These are phyloP conservation scores for Hiodon tergisus DNA, from an alignment of 2,113 vertebrate species.

Conservation along the genomic window DNA sequence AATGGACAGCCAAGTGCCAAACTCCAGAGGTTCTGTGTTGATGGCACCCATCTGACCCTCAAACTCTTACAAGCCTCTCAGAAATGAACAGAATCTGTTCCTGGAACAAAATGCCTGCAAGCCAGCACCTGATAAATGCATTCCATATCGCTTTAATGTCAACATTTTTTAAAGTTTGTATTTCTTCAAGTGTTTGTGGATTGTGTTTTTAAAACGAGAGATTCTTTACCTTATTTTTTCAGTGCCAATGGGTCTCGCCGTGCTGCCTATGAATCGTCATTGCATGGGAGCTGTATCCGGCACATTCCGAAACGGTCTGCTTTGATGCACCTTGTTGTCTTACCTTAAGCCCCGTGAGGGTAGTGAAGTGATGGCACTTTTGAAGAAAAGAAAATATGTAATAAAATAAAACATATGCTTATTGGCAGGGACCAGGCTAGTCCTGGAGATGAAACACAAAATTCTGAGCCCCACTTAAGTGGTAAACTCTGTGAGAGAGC, in stretches of 20 bases:
- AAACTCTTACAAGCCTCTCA: too few species aligned
- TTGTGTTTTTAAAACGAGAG: conserved; percentile 17
- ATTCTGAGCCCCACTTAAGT: conserved; percentile 18
- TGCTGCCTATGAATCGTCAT: conserved; percentile 3
- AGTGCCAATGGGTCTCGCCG: conserved; percentile 6
- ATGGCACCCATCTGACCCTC: too few species aligned
- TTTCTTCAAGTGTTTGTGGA: conserved; percentile 59
- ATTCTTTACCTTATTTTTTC: conserved; percentile 13
- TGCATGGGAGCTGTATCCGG: background rate
- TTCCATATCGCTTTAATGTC: background rate
- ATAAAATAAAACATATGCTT: conserved; percentile 4
- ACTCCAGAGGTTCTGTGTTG: too few species aligned
- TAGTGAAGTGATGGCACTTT: conserved; percentile 30
- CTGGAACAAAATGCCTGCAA: background rate
- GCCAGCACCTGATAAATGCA: too few species aligned
- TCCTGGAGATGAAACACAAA: conserved; percentile 22
- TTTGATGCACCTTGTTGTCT: conserved; percentile 34
- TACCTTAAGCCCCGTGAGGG: conserved; percentile 26
- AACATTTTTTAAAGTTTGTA: conserved; percentile 43
- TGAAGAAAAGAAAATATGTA: conserved; percentile 1
- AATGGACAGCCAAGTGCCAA: too few species aligned
- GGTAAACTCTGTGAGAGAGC: conserved; percentile 2
- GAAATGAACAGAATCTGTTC: background rate
- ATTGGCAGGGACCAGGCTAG: conserved; percentile 26
- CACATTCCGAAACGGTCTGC: background rate